Evolutionary conservation across 1,140 invertebrate species (phyloP), one percentile per base, ranked within the genome.

Genomic region (Choristoneura fumiferana): DNA sequence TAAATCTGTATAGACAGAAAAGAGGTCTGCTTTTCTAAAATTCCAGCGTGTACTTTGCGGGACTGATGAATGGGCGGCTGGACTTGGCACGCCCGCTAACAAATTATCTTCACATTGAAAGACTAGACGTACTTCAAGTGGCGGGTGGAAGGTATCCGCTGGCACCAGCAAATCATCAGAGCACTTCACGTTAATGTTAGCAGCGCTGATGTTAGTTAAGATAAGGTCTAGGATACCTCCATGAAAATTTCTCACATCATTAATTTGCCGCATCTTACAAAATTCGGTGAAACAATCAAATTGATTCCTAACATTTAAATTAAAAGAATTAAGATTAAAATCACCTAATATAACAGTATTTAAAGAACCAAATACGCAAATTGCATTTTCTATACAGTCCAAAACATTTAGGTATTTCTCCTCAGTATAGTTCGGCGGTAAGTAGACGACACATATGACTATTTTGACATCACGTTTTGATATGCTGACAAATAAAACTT

Each of bases 1-100:
- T 37, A 37, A 1, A 4, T 3, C 3, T 4, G 5, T n/a, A 15
- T 52, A 52, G 1, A 52, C 4, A 4, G 17, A 1, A 33, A 1
- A n/a, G n/a, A 52, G n/a, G n/a, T 52, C 18, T 29, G 45, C 45
- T 33, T 52, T 52, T 15, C 17, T 1, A 15, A 43, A 43, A 18
- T 43, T 43, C 39, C 39, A 43, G 1, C 13, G 5, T 6, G 38
- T 4, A 4, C n/a, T n/a, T n/a, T n/a, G 38, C 4, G 38, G 10
- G 4, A 14, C 38, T 39, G 4, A n/a, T n/a, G n/a, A n/a, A n/a
- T n/a, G n/a, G n/a, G n/a, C n/a, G n/a, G n/a, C n/a, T n/a, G n/a
- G n/a, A n/a, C n/a, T n/a, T n/a, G n/a, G n/a, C n/a, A n/a, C n/a
- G n/a, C n/a, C n/a, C n/a, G n/a, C n/a, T n/a, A n/a, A n/a, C n/a